A percentile compares a stretch with the other conserved stretches of the same genome.
Conservation (phyloP, 2,797 vertebrate genomes). For the Clarias platycephalus region DNA sequence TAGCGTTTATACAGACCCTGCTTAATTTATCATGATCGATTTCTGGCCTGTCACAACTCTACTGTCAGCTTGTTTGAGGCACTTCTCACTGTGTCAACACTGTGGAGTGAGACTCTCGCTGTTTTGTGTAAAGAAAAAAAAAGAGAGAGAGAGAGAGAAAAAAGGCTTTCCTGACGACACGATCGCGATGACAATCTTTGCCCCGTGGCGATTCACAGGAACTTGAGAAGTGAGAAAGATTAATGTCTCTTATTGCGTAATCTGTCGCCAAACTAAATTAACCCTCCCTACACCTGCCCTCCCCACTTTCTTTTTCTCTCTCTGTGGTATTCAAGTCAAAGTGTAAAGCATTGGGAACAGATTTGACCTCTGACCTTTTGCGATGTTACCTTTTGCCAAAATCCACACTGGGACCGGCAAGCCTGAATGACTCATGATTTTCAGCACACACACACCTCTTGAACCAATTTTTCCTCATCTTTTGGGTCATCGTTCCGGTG, state of each 20-base stretch:
- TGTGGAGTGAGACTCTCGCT: constrained; percentile 24
- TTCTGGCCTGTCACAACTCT: constrained; percentile 51
- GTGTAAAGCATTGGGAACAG: constrained; percentile 39
- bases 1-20: constrained; percentile 4
- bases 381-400: constrained; percentile 53
- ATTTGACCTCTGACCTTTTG: constrained; percentile 63
- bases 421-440: constrained; percentile 63
- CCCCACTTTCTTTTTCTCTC: constrained; percentile 10
- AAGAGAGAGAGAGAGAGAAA: constrained; percentile 25
- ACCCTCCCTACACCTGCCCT: constrained; percentile 1
- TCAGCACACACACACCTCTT: constrained; percentile 60
- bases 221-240: constrained; percentile 54
- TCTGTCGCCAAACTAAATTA: constrained; percentile 46
- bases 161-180: constrained; percentile 38
- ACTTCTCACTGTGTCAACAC: constrained; percentile 42
- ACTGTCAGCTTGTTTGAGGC: constrained; percentile 46
- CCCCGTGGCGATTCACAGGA: constrained; percentile 51
- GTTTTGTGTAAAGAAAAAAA: constrained; percentile 28
- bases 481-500: constrained; percentile 1
- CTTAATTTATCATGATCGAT: constrained; percentile 51
- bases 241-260: constrained; percentile 53
- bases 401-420: constrained; percentile 42
- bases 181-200: constrained; percentile 35
- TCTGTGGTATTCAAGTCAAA: constrained; percentile 40
- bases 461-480: constrained; percentile 21